phyloP scores from a whole-genome alignment of 2,888 invertebrate species.

The Seira ritae region DNA sequence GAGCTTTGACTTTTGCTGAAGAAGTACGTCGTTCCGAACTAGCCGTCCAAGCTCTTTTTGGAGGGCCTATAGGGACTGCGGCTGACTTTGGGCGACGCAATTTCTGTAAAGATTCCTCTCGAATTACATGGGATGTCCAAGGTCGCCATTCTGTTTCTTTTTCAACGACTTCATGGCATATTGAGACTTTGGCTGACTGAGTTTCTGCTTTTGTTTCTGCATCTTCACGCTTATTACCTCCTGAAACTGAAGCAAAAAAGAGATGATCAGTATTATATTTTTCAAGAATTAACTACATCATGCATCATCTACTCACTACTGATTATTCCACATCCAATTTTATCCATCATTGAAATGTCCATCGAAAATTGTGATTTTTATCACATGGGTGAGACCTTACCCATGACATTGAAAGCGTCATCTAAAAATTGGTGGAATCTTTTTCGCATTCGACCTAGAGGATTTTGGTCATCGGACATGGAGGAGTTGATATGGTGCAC shows the following conservation, averaged over 20 bases:
- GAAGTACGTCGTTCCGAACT: slow-evolving; percentile 66
- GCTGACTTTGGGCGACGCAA: slow-evolving; percentile 70
- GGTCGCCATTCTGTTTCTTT: slow-evolving; percentile 67
- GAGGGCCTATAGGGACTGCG: slow-evolving; percentile 64
- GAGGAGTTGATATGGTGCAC: slow-evolving; percentile 55
- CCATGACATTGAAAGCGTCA: slow-evolving; percentile 83
- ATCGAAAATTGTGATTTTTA: not conserved
- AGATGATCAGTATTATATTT: not conserved
- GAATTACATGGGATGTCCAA: slow-evolving; percentile 69
- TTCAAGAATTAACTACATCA: not conserved
- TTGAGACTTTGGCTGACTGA: slow-evolving; percentile 71
- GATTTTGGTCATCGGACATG: slow-evolving; percentile 66
- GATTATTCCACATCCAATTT: not conserved
- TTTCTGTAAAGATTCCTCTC: slow-evolving; percentile 64
- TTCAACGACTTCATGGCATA: slow-evolving; percentile 69
- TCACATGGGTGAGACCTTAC: slow-evolving; percentile 46
- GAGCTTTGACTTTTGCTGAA: slow-evolving; percentile 65
- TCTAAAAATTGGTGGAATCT: slow-evolving; percentile 87
- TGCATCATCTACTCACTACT: slow-evolving; percentile 6
- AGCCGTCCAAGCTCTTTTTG: slow-evolving; percentile 70
- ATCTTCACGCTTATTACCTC: slow-evolving; percentile 53
- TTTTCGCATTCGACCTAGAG: slow-evolving; percentile 78
- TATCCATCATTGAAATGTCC: slow-evolving; percentile 4
- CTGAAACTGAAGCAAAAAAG: slow-evolving; percentile 39
- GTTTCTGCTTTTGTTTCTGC: slow-evolving; percentile 59